Evolutionary conservation across 2,888 invertebrate species (phyloP).

Genomic region (Anagyrus pseudococci): DNA sequence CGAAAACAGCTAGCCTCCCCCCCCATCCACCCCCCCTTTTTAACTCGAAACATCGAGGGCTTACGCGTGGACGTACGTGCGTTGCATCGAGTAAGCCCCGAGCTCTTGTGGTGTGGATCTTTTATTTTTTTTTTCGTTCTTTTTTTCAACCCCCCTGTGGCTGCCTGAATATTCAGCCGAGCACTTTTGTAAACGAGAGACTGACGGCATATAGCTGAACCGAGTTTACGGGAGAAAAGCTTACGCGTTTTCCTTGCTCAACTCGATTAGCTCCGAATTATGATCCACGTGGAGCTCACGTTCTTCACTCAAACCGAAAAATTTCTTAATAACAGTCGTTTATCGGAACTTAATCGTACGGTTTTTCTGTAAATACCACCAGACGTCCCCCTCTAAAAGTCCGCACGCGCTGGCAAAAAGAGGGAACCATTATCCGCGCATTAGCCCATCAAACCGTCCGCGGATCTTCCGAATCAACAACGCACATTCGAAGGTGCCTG

Average conservation of each 20-base stretch:
- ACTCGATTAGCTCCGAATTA: neutral
- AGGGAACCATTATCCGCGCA: neutral
- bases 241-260: neutral
- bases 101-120: neutral
- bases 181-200: too few relatives aligned
- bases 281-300: neutral
- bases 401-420: neutral
- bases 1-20: conserved; percentile 26
- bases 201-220: too few relatives aligned
- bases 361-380: too few relatives aligned
- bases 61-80: neutral
- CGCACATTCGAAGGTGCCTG: neutral
- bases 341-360: too few relatives aligned
- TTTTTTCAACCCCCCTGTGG: neutral
- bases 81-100: neutral
- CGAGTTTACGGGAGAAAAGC: neutral
- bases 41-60: neutral
- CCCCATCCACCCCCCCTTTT: neutral
- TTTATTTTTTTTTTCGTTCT: neutral
- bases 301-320: neutral
- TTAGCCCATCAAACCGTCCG: neutral
- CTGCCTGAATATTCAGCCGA: too few relatives aligned
- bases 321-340: too few relatives aligned
- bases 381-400: too few relatives aligned
- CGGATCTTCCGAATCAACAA: too few relatives aligned